Evolutionary conservation across 2,113 vertebrate genomes (phyloP).

Genomic region (Mustelus asterias): DNA sequence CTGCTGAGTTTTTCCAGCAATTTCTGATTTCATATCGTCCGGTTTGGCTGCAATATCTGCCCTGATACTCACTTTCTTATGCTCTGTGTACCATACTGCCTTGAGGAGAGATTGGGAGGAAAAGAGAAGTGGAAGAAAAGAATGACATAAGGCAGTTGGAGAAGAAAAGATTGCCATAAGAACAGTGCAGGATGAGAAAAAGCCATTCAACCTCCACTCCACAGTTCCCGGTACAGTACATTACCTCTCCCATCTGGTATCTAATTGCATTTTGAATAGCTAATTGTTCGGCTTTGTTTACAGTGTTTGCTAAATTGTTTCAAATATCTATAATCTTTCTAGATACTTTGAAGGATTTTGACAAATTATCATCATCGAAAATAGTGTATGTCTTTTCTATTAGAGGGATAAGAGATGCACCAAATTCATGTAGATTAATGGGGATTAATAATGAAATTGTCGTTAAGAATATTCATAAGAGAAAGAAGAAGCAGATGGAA

Average conservation of each 20-base stretch:
- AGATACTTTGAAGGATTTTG: neutral
- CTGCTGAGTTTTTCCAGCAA: too few species aligned
- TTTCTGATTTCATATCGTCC: too few species aligned
- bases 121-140: neutral
- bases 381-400: neutral
- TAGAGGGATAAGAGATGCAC: neutral
- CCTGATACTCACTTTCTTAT: neutral
- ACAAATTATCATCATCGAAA: neutral
- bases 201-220: neutral
- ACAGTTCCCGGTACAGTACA: neutral
- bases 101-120: neutral
- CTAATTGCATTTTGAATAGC: neutral
- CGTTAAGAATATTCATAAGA: constrained; percentile 15
- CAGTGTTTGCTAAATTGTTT: neutral
- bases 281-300: neutral
- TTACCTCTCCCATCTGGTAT: neutral
- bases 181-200: neutral
- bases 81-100: neutral
- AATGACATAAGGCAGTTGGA: neutral
- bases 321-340: neutral
- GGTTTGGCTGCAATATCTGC: neutral
- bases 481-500: neutral
- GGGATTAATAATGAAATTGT: constrained; percentile 11
- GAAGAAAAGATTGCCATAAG: neutral
- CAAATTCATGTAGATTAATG: neutral